Evolutionary conservation across 2,113 vertebrate genomes (phyloP).

Genomic region (Climacteris rufus): DNA sequence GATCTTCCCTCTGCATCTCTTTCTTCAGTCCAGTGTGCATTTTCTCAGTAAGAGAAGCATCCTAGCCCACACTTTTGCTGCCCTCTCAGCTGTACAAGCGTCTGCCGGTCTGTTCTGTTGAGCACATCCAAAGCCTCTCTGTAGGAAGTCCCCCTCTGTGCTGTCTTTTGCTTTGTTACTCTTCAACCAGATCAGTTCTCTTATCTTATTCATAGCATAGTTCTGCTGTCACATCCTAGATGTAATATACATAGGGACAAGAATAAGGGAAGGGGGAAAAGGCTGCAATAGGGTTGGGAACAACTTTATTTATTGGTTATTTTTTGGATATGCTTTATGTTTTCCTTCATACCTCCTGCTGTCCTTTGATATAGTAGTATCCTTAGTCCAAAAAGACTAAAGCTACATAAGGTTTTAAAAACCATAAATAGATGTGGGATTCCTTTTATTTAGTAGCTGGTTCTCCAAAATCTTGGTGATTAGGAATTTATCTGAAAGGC

Average conservation of each 20-base stretch:
- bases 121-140: background rate
- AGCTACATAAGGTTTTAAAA: background rate
- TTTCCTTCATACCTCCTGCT: background rate
- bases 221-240: background rate
- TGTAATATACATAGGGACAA: background rate
- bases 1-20: background rate
- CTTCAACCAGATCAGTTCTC: background rate
- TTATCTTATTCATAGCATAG: background rate
- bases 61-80: background rate
- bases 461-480: background rate
- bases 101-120: background rate
- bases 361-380: background rate
- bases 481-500: background rate
- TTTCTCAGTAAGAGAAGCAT: background rate
- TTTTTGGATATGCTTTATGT: background rate
- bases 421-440: background rate
- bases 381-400: background rate
- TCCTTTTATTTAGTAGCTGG: background rate
- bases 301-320: background rate
- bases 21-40: background rate
- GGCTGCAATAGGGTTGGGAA: background rate
- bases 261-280: background rate
- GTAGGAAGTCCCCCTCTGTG: background rate
- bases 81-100: background rate
- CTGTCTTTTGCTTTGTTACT: background rate